Percentiles rank a stretch among this genome's conserved stretches.
These are phyloP conservation scores for Seriola quinqueradiata DNA, from an alignment of 2,113 vertebrate species.

Conservation along the genomic window DNA sequence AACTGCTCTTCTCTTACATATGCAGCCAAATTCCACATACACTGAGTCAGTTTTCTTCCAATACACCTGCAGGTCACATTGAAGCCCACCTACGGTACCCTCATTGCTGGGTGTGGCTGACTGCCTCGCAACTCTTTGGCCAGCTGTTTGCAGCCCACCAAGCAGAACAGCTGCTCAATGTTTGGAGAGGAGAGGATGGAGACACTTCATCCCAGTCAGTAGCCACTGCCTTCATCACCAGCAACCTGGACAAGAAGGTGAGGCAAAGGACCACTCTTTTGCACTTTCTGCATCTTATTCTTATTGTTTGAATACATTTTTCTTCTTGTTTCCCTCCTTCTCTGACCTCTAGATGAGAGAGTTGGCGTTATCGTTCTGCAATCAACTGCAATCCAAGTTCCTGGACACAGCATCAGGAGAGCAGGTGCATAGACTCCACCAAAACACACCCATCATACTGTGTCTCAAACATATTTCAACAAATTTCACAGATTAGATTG, in stretches of 20 bases:
- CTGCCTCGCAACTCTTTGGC: constrained; percentile 93
- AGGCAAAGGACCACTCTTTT: neutral
- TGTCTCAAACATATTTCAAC: neutral
- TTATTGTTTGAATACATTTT: neutral
- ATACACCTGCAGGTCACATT: constrained; percentile 84
- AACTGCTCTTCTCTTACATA: too few relatives aligned
- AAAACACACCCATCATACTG: too few relatives aligned
- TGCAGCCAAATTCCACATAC: neutral
- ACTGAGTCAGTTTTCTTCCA: rapidly evolving
- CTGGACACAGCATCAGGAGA: constrained; percentile 91
- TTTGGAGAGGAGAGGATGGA: constrained; percentile 77
- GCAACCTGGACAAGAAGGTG: constrained; percentile 90
- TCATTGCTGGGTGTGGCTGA: constrained; percentile 98
- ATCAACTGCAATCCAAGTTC: constrained; percentile 95
- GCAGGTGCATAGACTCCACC: constrained; percentile 84
- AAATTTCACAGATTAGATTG: rapidly evolving
- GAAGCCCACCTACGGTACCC: constrained; percentile 92
- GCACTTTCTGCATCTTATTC: neutral
- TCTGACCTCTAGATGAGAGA: constrained; percentile 89
- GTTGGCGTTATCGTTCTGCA: constrained; percentile 89
- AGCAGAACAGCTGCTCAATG: constrained; percentile 89
- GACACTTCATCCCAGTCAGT: constrained; percentile 48
- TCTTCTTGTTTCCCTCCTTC: neutral
- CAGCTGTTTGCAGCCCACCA: constrained; percentile 91
- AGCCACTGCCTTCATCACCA: constrained; percentile 84